Evolutionary conservation across 2,113 vertebrate genomes (phyloP).

Genomic region (Eidolon helvum): DNA sequence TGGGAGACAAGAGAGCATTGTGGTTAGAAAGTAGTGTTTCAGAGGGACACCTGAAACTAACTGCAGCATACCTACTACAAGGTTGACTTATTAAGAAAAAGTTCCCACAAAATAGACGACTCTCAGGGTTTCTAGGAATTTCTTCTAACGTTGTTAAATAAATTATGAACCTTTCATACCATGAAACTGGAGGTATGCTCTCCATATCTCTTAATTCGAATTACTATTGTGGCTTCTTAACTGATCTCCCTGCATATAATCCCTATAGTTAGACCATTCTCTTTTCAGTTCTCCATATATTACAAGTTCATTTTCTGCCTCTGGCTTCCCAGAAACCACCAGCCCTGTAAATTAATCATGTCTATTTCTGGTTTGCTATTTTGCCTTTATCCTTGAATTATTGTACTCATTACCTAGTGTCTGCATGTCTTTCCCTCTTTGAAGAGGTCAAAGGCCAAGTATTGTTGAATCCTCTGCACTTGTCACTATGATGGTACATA

Average conservation of each 20-base stretch:
- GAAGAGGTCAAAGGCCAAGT: not conserved
- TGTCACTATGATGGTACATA: not conserved
- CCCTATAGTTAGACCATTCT: not conserved
- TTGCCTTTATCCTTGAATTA: not conserved
- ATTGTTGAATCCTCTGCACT: not conserved
- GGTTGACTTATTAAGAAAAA: not conserved
- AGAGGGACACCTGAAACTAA: not conserved
- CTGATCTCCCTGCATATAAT: not conserved
- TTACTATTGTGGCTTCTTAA: not conserved
- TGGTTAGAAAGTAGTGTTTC: not conserved
- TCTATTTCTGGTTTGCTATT: not conserved
- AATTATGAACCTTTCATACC: not conserved
- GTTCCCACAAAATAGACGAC: not conserved
- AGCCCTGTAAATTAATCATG: not conserved
- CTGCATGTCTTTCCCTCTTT: not conserved
- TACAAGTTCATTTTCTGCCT: not conserved
- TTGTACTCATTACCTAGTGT: not conserved
- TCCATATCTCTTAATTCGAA: not conserved
- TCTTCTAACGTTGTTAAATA: not conserved
- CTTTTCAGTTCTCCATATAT: not conserved
- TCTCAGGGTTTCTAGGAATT: not conserved
- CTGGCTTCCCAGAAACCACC: not conserved
- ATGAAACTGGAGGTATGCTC: not conserved
- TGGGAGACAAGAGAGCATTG: not conserved
- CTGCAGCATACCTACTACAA: not conserved